Percentiles rank a stretch among this genome's conserved stretches.
Evolutionary conservation across 2,888 invertebrate genomes (phyloP).

Genomic region (Lepas anatifera): DNA sequence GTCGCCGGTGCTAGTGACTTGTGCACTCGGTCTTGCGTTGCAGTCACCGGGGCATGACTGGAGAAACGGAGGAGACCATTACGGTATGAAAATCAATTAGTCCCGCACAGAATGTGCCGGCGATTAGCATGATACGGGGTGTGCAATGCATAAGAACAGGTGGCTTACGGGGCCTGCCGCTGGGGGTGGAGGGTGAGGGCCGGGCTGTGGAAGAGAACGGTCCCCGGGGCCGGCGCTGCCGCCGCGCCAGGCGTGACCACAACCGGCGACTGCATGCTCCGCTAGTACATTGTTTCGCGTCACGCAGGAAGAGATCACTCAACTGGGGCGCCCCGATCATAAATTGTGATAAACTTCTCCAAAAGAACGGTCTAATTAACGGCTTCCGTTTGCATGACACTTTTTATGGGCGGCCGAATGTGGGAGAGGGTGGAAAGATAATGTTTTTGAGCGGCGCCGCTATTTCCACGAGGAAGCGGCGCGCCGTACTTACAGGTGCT

Average conservation of each 20-base stretch:
- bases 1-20: not conserved
- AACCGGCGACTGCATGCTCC: not conserved
- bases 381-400: not conserved
- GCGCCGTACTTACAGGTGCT: not conserved
- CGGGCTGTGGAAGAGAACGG: too few species aligned
- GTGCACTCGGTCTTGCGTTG: not conserved
- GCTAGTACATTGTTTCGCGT: not conserved
- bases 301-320: constrained; percentile 2
- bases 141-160: not conserved
- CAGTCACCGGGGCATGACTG: not conserved
- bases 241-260: not conserved
- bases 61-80: not conserved
- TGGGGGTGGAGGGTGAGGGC: too few species aligned
- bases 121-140: not conserved
- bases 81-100: not conserved
- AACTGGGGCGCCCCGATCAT: not conserved
- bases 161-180: not conserved
- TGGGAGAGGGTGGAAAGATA: not conserved
- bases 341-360: not conserved
- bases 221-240: too few species aligned
- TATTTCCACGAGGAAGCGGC: not conserved
- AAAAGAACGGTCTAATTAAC: not conserved
- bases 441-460: not conserved
- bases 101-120: not conserved
- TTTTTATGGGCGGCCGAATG: not conserved